Evolutionary conservation across 2,888 invertebrate species (phyloP), one percentile per base, ranked within the genome.

Genomic region (Neoascia interrupta): DNA sequence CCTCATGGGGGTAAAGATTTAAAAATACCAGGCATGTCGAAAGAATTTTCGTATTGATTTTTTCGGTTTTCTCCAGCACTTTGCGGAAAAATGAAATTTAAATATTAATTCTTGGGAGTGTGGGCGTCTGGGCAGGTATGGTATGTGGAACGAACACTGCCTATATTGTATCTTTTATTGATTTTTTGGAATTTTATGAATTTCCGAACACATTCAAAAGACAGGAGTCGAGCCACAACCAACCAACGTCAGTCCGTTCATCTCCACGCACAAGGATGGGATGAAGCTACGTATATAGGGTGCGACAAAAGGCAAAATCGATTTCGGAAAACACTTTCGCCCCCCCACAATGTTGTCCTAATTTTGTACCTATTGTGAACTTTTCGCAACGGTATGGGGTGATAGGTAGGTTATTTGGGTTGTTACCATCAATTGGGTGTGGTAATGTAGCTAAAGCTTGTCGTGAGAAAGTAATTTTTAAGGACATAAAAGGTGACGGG

Each of bases 401-500:
- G n/a, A n/a, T n/a, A n/a, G n/a, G n/a, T n/a, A n/a, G n/a, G n/a
- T n/a, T n/a, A n/a, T n/a, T n/a, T n/a, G n/a, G n/a, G n/a, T n/a
- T n/a, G n/a, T n/a, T n/a, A n/a, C n/a, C n/a, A n/a, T n/a, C n/a
- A n/a, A n/a, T n/a, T 41, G 39, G 45, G 63, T 39, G 47, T 47
- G 39, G 70, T 64, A 63, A 63, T 54, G 39, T 61, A 49, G 54
- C 54, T 47, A 39, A 61, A 54, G 60, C 70, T 61, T 68, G 47
- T 70, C 56, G 49, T 56, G 56, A n/a, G n/a, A 56, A 58, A 70
- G 63, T 56, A 63, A 51, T 56, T 61, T 56, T 43, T 63, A 43
- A 63, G 75, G 70, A 63, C 75, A 56, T 63, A 49, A 51, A 70
- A 75, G 61, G 51, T 70, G 69, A 63, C 53, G 47, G 63, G 8